Conservation (phyloP, 2,797 vertebrate genomes). For the Psittacula echo region DNA sequence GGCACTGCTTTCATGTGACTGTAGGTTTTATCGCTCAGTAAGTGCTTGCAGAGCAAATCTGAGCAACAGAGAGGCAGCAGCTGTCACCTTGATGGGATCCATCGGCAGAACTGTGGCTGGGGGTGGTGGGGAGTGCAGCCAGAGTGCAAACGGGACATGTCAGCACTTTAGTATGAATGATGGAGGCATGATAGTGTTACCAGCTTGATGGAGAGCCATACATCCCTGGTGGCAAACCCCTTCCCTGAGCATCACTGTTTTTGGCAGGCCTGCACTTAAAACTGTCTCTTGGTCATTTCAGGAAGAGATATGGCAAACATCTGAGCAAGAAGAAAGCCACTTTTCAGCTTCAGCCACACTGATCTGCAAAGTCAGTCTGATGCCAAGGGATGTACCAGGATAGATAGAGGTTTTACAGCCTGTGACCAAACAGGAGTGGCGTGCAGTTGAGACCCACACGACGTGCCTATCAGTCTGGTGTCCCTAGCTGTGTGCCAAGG, state of each 20-base stretch:
- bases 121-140: neutral
- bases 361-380: neutral
- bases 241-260: neutral
- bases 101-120: rapidly evolving
- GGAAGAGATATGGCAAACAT: neutral
- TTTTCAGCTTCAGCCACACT: neutral
- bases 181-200: neutral
- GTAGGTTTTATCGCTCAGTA: neutral
- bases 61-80: neutral
- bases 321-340: neutral
- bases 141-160: neutral
- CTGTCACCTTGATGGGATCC: neutral
- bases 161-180: neutral
- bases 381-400: neutral
- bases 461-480: rapidly evolving
- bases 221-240: neutral
- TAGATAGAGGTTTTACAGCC: neutral
- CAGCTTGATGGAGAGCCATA: rapidly evolving
- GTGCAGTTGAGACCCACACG: rapidly evolving
- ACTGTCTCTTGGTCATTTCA: neutral
- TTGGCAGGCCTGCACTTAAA: neutral
- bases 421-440: neutral
- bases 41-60: neutral
- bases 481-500: neutral
- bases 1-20: neutral